Evolutionary conservation across 2,888 invertebrate genomes (phyloP), one percentile per base, ranked within the genome.

Genomic region (Encarsia formosa): DNA sequence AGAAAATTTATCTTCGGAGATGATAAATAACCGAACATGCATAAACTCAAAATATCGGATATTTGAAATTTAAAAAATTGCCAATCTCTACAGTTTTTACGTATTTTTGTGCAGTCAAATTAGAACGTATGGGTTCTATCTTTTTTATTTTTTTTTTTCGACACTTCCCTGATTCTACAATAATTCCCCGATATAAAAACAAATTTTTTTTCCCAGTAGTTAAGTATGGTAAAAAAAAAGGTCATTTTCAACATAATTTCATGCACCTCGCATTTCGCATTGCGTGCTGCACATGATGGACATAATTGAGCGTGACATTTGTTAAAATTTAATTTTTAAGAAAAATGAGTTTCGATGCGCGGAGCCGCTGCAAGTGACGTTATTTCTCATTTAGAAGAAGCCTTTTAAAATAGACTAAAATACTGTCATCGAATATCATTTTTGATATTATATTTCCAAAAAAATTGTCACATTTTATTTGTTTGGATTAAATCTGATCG

Each of bases 281-380:
- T 11, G 18, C 9, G 13, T 5, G 29, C 29, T 16, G 23, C 23
- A 35, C 15, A 20, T 32, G 22, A 32, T 24, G 24, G 35, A 16
- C 35, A 35, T 44, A 24, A 35, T 44, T 44, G 35, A 35, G 13
- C 35, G n/a, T 35, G 34, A 35, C 35, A 35, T 35, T 24, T 44
- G 44, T 35, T 44, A n/a, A 44, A 44, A 44, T 44, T 16, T 32
- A 44, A 44, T 44, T 35, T n/a, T 44, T 23, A 18, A 22, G 39
- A 19, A 35, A 23, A 18, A 22, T 18, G 15, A 44, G 35, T 26
- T 44, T 44, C 24, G 35, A n/a, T n/a, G n/a, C n/a, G n/a, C n/a
- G n/a, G n/a, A n/a, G n/a, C 23, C 9, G 20, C 44, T 44, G 44
- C 34, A 20, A 44, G n/a, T 19, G 37, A 45, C 37, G 26, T 45